phyloP scores from a whole-genome alignment of 2,888 invertebrate genomes.

The Argyresthia albistria region DNA sequence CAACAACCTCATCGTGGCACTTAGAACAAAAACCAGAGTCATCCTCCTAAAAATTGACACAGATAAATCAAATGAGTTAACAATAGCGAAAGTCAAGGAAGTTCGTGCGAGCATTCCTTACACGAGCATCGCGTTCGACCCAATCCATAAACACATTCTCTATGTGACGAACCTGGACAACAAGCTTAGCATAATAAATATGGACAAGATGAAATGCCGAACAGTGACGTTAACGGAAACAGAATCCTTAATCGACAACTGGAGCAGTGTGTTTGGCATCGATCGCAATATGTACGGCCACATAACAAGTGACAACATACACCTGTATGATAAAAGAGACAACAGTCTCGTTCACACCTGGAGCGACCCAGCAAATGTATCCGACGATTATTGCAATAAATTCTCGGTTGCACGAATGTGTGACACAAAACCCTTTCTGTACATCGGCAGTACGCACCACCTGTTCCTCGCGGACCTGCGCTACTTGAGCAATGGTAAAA shows the following conservation, averaged over 20 bases:
- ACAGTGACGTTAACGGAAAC: conserved; percentile 32
- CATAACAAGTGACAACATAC: conserved; percentile 31
- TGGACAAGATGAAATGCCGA: conserved; percentile 42
- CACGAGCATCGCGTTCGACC: conserved; percentile 53
- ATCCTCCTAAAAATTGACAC: conserved; percentile 36
- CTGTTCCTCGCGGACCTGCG: conserved; percentile 48
- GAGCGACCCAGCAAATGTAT: conserved; percentile 28
- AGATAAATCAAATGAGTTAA: conserved; percentile 16
- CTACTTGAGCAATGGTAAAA: conserved; percentile 19
- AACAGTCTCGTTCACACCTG: conserved; percentile 30
- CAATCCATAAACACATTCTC: conserved; percentile 44
- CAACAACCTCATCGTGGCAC: conserved; percentile 32
- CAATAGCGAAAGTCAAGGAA: conserved; percentile 36
- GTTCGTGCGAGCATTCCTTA: conserved; percentile 41
- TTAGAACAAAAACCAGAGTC: conserved; percentile 46
- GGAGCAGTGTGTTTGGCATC: conserved; percentile 46
- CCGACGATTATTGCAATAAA: conserved; percentile 40
- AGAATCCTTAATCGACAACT: conserved; percentile 37
- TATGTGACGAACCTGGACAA: conserved; percentile 42
- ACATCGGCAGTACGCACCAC: conserved; percentile 48
- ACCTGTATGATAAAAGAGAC: conserved; percentile 52
- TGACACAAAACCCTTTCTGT: conserved; percentile 31
- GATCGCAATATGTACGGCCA: conserved; percentile 42
- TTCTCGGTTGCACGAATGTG: conserved; percentile 41
- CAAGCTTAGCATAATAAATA: conserved; percentile 43